Conservation (phyloP, 2,888 invertebrate species). For the Meteorus colon region DNA sequence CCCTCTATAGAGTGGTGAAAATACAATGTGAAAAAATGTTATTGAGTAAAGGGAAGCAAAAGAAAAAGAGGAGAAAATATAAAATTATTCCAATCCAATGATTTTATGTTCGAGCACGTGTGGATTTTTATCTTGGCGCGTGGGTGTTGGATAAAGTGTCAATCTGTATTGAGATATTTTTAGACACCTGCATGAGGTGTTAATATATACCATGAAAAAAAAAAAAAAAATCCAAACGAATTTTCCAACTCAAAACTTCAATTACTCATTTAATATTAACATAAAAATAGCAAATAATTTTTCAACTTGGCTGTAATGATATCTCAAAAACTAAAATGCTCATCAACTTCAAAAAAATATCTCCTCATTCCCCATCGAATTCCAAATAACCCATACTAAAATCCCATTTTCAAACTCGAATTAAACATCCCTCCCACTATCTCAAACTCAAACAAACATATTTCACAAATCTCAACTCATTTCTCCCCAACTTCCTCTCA, state of each 20-base stretch:
- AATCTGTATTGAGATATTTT: slow-evolving; percentile 15
- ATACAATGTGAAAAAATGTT: neutral
- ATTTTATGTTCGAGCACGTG: slow-evolving; percentile 27
- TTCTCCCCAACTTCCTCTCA: no score
- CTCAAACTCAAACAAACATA: no score
- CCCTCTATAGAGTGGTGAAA: slow-evolving; percentile 14
- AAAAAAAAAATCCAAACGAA: neutral
- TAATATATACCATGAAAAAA: neutral
- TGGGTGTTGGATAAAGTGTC: slow-evolving; percentile 17
- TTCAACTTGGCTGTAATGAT: no score
- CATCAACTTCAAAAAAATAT: no score
- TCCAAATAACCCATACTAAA: no score
- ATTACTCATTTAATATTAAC: no score
- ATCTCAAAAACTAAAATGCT: no score
- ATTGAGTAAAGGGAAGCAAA: slow-evolving; percentile 6
- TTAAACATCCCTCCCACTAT: no score
- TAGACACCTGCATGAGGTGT: slow-evolving; percentile 34
- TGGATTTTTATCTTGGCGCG: neutral
- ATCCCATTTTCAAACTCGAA: no score
- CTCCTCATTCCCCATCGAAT: no score
- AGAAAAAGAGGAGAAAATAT: neutral
- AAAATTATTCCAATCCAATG: slow-evolving; percentile 19
- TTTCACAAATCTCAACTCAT: no score
- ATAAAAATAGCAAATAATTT: no score
- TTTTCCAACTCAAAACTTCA: neutral